These are phyloP conservation scores for Drosophila histrio DNA, from an alignment of 2,888 invertebrate species.

Conservation along the genomic window DNA sequence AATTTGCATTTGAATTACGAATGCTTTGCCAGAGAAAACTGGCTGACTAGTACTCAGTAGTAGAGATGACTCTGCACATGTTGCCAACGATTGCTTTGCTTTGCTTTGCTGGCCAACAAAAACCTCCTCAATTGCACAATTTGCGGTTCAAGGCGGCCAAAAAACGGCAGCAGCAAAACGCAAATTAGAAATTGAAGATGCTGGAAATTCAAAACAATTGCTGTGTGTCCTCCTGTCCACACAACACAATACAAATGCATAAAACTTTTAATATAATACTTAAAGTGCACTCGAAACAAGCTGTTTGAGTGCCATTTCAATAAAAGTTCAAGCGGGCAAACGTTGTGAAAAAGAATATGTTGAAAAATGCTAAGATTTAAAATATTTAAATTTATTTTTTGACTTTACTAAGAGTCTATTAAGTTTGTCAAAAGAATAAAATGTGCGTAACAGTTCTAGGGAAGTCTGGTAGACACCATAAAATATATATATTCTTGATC, in stretches of 20 bases:
- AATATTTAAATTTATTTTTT: no score
- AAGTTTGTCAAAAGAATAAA: no score
- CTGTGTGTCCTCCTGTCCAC: neutral
- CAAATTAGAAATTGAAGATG: constrained; percentile 56
- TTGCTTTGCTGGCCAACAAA: constrained; percentile 25
- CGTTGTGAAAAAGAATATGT: neutral
- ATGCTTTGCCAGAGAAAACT: constrained; percentile 37
- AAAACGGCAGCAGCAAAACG: neutral
- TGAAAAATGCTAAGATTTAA: no score
- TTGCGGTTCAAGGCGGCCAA: constrained; percentile 10
- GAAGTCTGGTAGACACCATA: no score
- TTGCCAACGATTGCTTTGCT: constrained; percentile 66
- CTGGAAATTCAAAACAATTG: constrained; percentile 32
- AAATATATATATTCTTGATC: no score
- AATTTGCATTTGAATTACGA: constrained; percentile 72
- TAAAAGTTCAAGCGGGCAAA: neutral
- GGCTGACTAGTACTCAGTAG: constrained; percentile 19
- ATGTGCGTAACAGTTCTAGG: no score
- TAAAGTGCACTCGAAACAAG: constrained; percentile 8
- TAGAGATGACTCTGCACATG: constrained; percentile 66
- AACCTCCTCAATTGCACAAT: constrained; percentile 4
- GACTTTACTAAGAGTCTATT: no score
- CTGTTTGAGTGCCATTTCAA: neutral
- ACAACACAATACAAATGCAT: neutral
- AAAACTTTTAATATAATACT: constrained; percentile 31